Percentiles rank a stretch among this genome's conserved stretches.
phyloP scores from a whole-genome alignment of 2,113 vertebrate genomes.

The Triplophysa rosa region DNA sequence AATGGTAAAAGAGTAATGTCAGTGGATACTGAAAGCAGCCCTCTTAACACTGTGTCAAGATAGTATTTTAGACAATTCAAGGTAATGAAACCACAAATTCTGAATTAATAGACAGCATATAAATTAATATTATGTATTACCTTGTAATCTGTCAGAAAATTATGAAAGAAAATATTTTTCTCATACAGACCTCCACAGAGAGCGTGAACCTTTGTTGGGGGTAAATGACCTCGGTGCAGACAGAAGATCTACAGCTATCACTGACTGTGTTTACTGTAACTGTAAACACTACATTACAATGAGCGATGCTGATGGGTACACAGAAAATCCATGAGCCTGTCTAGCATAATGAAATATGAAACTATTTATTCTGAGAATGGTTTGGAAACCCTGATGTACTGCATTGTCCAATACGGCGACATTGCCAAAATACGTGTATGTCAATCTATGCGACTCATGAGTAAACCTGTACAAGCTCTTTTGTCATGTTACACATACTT shows the following conservation, averaged over 20 bases:
- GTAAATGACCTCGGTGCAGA: constrained; percentile 54
- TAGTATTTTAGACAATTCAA: too few relatives aligned
- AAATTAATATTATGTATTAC: neutral
- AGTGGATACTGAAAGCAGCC: too few relatives aligned
- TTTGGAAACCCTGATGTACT: constrained; percentile 37
- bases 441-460: neutral
- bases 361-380: constrained; percentile 55
- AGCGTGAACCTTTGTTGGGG: constrained; percentile 52
- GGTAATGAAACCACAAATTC: too few relatives aligned
- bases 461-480: neutral
- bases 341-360: constrained; percentile 47
- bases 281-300: constrained; percentile 59
- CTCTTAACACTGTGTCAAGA: too few relatives aligned
- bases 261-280: constrained; percentile 61
- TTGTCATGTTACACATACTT: neutral
- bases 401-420: neutral
- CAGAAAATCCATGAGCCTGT: constrained; percentile 36
- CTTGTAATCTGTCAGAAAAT: neutral
- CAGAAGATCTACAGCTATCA: constrained; percentile 48
- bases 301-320: constrained; percentile 41
- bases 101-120: too few relatives aligned
- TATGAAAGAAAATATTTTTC: neutral
- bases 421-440: constrained; percentile 43
- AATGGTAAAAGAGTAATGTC: too few relatives aligned
- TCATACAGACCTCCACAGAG: constrained; percentile 32